Conservation (phyloP, 2,797 vertebrate species). For the Limnodromus scolopaceus region DNA sequence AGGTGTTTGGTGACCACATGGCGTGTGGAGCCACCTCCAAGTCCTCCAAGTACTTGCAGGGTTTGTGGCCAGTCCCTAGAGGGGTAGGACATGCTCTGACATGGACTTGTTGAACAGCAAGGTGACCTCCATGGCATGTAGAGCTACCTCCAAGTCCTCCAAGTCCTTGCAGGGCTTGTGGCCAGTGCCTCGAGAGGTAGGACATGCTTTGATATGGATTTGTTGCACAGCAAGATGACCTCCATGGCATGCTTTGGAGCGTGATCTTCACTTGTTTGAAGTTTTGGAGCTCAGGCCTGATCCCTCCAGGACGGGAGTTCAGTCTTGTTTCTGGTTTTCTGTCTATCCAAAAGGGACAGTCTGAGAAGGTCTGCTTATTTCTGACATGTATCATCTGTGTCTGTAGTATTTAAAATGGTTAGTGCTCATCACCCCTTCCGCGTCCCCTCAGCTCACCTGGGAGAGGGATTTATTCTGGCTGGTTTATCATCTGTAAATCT, state of each 20-base stretch:
- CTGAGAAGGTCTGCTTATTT: neutral
- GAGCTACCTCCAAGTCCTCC: neutral
- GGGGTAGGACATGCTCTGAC: neutral
- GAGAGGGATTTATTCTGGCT: slow-evolving; percentile 25
- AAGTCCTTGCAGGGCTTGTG: neutral
- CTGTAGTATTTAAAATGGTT: neutral
- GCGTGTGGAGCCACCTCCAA: neutral
- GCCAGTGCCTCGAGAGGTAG: neutral
- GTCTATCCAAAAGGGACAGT: neutral
- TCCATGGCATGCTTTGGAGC: neutral
- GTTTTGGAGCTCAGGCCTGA: neutral
- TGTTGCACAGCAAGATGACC: neutral
- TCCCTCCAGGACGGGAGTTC: neutral
- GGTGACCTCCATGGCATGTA: neutral
- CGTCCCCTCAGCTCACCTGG: neutral
- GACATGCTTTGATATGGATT: neutral
- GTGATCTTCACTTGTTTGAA: neutral
- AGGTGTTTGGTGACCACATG: neutral
- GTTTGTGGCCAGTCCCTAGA: neutral
- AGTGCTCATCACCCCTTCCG: neutral
- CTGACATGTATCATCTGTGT: neutral
- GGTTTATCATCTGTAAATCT: slow-evolving; percentile 56
- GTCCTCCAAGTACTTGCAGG: neutral
- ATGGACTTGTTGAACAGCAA: neutral
- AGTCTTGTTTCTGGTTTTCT: neutral